Evolutionary conservation across 2,113 vertebrate genomes (phyloP).

Genomic region (Psettodes erumei): DNA sequence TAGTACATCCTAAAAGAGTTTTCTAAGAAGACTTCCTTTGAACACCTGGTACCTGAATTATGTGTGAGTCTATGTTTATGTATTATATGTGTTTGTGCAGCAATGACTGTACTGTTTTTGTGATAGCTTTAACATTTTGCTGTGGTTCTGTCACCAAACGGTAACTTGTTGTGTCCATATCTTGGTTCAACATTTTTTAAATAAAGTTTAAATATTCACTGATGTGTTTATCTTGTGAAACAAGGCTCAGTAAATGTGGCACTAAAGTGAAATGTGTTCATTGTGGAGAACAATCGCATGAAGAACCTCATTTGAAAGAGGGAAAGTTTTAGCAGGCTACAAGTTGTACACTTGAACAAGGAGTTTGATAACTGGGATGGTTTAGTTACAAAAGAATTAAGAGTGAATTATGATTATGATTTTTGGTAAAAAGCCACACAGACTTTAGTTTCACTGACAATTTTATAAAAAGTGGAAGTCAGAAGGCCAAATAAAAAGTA

Average conservation of each 20-base stretch:
- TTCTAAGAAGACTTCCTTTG: neutral
- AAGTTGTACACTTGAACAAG: too few species aligned
- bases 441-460: too few species aligned
- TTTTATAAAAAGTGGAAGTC: neutral
- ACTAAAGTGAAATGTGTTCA: too few species aligned
- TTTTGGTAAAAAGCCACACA: too few species aligned
- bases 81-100: neutral
- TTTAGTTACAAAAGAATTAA: too few species aligned
- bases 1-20: slow-evolving; percentile 7
- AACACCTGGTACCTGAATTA: slow-evolving; percentile 1
- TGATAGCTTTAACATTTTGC: too few species aligned
- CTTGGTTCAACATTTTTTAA: slow-evolving; percentile 20
- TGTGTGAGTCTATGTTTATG: slow-evolving; percentile 1
- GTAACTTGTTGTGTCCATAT: slow-evolving; percentile 11
- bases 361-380: too few species aligned
- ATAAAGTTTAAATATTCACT: slow-evolving; percentile 24
- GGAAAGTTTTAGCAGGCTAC: neutral
- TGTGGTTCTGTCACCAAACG: too few species aligned
- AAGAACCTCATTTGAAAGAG: neutral
- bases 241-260: neutral
- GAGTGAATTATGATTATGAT: too few species aligned
- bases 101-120: neutral
- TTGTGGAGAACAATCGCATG: too few species aligned
- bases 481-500: neutral
- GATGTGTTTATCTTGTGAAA: neutral